phyloP scores from a whole-genome alignment of 2,888 invertebrate species.

The Neoscelio sp. region DNA sequence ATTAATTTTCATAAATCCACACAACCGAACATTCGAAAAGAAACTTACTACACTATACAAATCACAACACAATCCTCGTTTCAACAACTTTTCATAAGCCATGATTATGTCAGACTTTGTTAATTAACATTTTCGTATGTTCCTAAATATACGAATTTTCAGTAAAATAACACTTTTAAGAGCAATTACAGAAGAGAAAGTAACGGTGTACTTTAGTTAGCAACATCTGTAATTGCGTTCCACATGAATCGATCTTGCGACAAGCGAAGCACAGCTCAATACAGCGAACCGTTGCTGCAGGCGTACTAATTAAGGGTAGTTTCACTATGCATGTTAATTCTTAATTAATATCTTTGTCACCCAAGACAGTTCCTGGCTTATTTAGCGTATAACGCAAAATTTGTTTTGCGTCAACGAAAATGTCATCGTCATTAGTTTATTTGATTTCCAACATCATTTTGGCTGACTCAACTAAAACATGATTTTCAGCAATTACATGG shows the following conservation, averaged over 20 bases:
- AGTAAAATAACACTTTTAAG: background rate
- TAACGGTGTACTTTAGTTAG: slow-evolving; percentile 31
- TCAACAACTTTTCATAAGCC: too few species aligned
- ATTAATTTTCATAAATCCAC: too few species aligned
- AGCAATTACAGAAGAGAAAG: slow-evolving; percentile 26
- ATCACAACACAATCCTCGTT: too few species aligned
- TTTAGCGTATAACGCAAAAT: slow-evolving; percentile 23
- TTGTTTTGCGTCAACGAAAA: slow-evolving; percentile 20
- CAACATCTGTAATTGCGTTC: slow-evolving; percentile 45
- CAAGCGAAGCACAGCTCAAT: slow-evolving; percentile 48
- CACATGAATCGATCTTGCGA: slow-evolving; percentile 51
- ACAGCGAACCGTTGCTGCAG: slow-evolving; percentile 73
- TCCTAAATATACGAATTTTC: slow-evolving; percentile 14
- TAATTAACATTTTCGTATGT: too few species aligned
- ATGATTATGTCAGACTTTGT: too few species aligned
- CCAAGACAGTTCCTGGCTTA: slow-evolving; percentile 68
- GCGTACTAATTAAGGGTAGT: slow-evolving; percentile 80
- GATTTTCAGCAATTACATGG: too few species aligned
- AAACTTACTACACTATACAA: too few species aligned
- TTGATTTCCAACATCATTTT: too few species aligned
- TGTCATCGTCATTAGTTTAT: slow-evolving; percentile 13
- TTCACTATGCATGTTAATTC: slow-evolving; percentile 80
- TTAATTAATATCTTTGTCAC: slow-evolving; percentile 81
- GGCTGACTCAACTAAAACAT: too few species aligned
- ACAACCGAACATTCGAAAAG: too few species aligned